Evolutionary conservation across 2,888 invertebrate species (phyloP).

Genomic region (Euplexia lucipara): DNA sequence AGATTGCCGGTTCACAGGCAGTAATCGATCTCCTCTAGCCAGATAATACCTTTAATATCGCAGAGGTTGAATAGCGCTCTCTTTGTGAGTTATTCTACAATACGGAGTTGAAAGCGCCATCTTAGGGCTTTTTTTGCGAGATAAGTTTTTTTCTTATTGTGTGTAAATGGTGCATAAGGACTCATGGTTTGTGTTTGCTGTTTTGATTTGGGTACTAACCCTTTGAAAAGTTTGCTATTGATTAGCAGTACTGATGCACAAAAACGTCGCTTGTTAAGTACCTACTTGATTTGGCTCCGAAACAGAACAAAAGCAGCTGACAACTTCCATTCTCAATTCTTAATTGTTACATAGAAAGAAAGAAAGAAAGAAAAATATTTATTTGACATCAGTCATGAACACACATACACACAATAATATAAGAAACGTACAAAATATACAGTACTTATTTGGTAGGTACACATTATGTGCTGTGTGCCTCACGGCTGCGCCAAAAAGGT

Average conservation of each 20-base stretch:
- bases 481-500: too few relatives aligned
- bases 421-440: too few relatives aligned
- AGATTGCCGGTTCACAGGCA: conserved; percentile 71
- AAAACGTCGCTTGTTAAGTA: background rate
- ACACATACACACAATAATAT: too few relatives aligned
- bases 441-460: too few relatives aligned
- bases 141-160: conserved; percentile 46
- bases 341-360: too few relatives aligned
- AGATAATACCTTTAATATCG: conserved; percentile 70
- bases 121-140: conserved; percentile 58
- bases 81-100: conserved; percentile 62
- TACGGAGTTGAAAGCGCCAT: conserved; percentile 62
- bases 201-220: background rate
- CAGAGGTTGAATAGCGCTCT: conserved; percentile 60
- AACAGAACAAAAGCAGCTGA: too few relatives aligned
- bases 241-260: background rate
- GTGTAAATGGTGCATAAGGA: conserved; percentile 39
- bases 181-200: conserved; percentile 19
- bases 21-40: conserved; percentile 73
- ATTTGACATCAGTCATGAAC: too few relatives aligned
- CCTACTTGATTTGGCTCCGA: too few relatives aligned
- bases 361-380: too few relatives aligned
- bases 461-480: too few relatives aligned
- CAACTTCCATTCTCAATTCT: too few relatives aligned
- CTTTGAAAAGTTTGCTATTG: conserved; percentile 1